phyloP scores from a whole-genome alignment of 2,797 vertebrate species.

The Spinibarbus caldwelli region DNA sequence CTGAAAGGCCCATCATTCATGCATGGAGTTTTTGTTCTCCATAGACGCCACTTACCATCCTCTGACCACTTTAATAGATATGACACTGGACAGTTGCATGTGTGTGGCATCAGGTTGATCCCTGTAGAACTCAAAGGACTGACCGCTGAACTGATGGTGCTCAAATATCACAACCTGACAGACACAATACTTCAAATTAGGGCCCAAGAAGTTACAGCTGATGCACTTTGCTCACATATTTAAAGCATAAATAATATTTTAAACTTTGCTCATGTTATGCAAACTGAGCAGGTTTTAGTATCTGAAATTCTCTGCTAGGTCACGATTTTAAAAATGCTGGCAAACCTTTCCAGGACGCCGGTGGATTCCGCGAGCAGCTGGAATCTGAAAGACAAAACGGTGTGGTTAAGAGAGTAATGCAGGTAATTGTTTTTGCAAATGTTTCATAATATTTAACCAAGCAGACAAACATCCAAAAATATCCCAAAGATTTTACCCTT shows the following conservation, averaged over 20 bases:
- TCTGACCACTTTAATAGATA: slow-evolving; percentile 86
- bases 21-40: neutral
- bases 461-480: neutral
- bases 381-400: slow-evolving; percentile 66
- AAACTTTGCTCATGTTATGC: neutral
- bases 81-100: slow-evolving; percentile 82
- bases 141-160: slow-evolving; percentile 76
- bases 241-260: neutral
- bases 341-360: slow-evolving; percentile 93
- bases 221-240: neutral
- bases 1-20: neutral
- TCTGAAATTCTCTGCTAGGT: neutral
- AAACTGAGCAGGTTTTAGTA: neutral
- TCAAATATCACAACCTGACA: slow-evolving; percentile 87
- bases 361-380: slow-evolving; percentile 76
- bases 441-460: neutral
- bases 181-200: neutral
- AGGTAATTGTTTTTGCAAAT: neutral
- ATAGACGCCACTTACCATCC: slow-evolving; percentile 85
- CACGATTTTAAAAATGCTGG: slow-evolving; percentile 37
- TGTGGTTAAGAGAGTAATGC: neutral
- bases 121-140: slow-evolving; percentile 81
- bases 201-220: neutral
- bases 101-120: slow-evolving; percentile 84
- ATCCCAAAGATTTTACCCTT: neutral